Evolutionary conservation across 2,113 vertebrate species (phyloP).

Genomic region (Aix galericulata): DNA sequence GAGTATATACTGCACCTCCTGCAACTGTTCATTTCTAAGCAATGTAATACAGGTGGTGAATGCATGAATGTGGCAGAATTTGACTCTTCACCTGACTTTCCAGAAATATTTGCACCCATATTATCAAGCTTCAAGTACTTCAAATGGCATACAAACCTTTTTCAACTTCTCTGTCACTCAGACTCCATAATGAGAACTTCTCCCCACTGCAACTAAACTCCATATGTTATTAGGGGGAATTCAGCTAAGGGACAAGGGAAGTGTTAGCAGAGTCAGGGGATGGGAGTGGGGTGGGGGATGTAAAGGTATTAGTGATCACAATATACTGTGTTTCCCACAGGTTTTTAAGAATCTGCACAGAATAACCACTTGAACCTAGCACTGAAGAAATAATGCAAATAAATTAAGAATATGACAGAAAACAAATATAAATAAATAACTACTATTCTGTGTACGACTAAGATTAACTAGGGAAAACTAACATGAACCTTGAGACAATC

Average conservation of each 20-base stretch:
- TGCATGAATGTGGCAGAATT: neutral
- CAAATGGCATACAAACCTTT: neutral
- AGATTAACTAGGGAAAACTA: neutral
- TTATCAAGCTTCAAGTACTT: neutral
- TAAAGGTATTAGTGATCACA: neutral
- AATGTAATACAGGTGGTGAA: neutral
- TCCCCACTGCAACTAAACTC: neutral
- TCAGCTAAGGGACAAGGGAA: neutral
- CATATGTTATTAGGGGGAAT: neutral
- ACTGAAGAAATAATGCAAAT: neutral
- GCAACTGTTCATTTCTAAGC: neutral
- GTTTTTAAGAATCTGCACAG: neutral
- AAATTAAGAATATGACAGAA: neutral
- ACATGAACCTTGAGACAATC: neutral
- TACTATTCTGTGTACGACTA: neutral
- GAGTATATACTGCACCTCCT: neutral
- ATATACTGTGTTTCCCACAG: neutral
- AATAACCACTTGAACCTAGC: neutral
- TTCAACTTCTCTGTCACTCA: neutral
- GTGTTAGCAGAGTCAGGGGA: neutral
- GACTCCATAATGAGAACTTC: neutral
- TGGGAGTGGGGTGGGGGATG: accelerated
- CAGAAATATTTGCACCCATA: neutral
- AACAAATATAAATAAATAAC: neutral
- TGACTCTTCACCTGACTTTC: neutral